phyloP scores from a whole-genome alignment of 2,797 vertebrate species.

The Tiaroga cobitis region DNA sequence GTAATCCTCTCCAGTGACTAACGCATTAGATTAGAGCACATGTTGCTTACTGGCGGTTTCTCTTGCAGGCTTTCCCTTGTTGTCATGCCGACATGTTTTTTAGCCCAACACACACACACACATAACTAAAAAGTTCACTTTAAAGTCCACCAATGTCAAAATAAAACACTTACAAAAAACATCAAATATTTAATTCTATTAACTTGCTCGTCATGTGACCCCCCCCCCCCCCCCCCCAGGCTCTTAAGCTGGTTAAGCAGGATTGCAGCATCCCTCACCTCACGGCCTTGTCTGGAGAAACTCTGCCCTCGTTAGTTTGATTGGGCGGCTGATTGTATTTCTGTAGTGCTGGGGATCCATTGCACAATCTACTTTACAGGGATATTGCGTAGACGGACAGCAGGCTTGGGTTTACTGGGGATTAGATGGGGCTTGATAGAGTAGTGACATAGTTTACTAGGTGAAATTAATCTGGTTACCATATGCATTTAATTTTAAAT shows the following conservation, averaged over 20 bases:
- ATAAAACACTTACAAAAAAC: too few species aligned
- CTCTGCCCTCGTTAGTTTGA: background rate
- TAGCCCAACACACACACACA: background rate
- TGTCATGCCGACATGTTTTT: constrained; percentile 32
- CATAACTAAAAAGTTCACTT: too few species aligned
- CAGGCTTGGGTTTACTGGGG: constrained; percentile 21
- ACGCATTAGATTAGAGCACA: constrained; percentile 31
- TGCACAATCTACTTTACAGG: constrained; percentile 31
- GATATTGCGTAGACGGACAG: constrained; percentile 1
- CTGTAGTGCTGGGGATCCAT: background rate
- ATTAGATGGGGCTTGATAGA: constrained; percentile 20
- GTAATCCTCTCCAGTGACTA: constrained; percentile 47
- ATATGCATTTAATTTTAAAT: background rate
- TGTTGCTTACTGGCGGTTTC: constrained; percentile 41
- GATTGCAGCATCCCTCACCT: constrained; percentile 53
- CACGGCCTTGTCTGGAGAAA: constrained; percentile 34
- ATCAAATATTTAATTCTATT: too few species aligned
- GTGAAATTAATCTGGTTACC: background rate
- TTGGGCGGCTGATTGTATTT: background rate
- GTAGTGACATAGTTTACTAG: constrained; percentile 13
- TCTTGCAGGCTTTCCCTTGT: constrained; percentile 44
- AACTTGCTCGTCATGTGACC: too few species aligned
- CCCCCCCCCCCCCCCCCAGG: constrained; percentile 41
- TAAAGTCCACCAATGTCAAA: too few species aligned
- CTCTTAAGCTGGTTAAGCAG: constrained; percentile 50